Evolutionary conservation across 2,888 invertebrate species (phyloP).

Genomic region (Stenichneumon culpator): DNA sequence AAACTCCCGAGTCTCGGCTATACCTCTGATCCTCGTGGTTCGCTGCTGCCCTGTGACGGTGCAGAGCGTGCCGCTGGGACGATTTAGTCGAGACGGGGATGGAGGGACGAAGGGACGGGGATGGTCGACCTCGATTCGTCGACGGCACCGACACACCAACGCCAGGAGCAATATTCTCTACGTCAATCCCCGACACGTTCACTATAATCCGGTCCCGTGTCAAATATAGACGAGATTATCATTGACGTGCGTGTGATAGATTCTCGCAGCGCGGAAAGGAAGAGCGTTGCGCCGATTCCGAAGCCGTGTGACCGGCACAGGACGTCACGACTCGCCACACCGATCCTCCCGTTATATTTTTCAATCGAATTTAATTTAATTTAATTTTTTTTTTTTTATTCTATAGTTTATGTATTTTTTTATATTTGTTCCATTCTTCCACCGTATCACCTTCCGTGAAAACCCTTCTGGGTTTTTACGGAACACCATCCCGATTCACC

Average conservation of each 20-base stretch:
- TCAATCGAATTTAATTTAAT: background rate
- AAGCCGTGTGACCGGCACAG: background rate
- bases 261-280: constrained; percentile 3
- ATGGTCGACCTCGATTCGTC: constrained; percentile 40
- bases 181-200: constrained; percentile 33
- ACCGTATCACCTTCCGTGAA: no score
- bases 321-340: background rate
- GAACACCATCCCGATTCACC: no score
- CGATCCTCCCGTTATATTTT: background rate
- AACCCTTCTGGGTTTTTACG: no score
- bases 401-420: no score
- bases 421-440: no score
- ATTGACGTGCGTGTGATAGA: constrained; percentile 31
- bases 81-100: constrained; percentile 39
- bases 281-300: constrained; percentile 3
- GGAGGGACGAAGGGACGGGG: background rate
- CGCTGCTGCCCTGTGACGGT: constrained; percentile 8
- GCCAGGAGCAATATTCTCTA: constrained; percentile 20
- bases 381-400: no score
- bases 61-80: constrained; percentile 52
- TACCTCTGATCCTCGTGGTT: constrained; percentile 14
- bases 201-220: constrained; percentile 39
- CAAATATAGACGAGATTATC: constrained; percentile 43
- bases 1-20: constrained; percentile 48
- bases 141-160: background rate